Evolutionary conservation across 2,888 invertebrate genomes (phyloP), one percentile per base, ranked within the genome.

Genomic region (Heliothis peltigera): DNA sequence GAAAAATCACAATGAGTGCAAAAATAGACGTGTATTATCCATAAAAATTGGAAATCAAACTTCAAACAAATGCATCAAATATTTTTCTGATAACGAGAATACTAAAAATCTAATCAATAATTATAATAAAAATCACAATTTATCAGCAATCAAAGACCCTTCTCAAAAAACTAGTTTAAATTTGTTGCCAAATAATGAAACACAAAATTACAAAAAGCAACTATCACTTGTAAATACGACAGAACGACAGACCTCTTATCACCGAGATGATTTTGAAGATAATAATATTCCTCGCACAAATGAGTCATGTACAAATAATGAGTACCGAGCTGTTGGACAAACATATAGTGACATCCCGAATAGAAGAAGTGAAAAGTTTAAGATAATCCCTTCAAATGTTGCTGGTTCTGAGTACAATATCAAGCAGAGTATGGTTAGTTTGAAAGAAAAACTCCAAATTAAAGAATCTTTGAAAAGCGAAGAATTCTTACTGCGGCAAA

Each of bases 1-100:
- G 39, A 39, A 39, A 39, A 39, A 39, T 39, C 39, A 39, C n/a
- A 39, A 6, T 39, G n/a, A 39, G 4, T 39, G n/a, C n/a, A 39
- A 39, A 39, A 39, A 39, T 5, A 39, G 4, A 39, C 39, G 39
- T 39, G 39, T 39, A 39, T 3, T 39, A 39, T 39, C 39, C n/a
- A 39, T 39, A 39, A 39, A 39, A n/a, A 39, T 39, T 39, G 39
- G 39, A 51, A 51, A 32, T 32, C 12, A 12, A 49, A 4, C 49
- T 5, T 18, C 39, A 3, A n/a, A 39, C 39, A 39, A 39, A n/a
- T 39, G 39, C n/a, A 39, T 39, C 39, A 39, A 39, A n/a, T 39
- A 39, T 39, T 39, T n/a, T 39, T 39, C 39, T 39, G n/a, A 39
- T n/a, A 15, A 39, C 1, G 15, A 10, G 5, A n/a, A 39, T 39